Evolutionary conservation across 2,888 invertebrate genomes (phyloP).

Genomic region (Sesia bembeciformis): DNA sequence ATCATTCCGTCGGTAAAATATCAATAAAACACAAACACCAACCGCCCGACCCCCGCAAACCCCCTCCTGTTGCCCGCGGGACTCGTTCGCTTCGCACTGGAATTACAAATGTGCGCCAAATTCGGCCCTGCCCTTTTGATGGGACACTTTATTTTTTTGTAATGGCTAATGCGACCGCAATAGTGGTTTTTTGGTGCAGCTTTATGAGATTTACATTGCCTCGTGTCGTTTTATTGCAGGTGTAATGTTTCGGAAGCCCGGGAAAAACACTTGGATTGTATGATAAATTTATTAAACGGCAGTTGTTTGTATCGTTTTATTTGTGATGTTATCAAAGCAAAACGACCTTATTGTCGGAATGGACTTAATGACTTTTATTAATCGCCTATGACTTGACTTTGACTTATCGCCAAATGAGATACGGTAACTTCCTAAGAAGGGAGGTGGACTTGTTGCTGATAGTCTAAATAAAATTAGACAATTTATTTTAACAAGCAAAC

Average conservation of each 20-base stretch:
- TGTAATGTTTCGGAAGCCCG: constrained; percentile 23
- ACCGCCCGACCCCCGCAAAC: constrained; percentile 12
- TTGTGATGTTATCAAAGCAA: too few relatives aligned
- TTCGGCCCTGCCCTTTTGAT: constrained; percentile 52
- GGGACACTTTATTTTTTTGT: constrained; percentile 64
- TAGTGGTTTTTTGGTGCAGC: constrained; percentile 24
- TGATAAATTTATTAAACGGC: constrained; percentile 32
- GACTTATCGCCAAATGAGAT: too few relatives aligned
- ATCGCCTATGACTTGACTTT: too few relatives aligned
- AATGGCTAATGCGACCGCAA: constrained; percentile 42
- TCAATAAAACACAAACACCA: constrained; percentile 67
- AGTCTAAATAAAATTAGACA: too few relatives aligned
- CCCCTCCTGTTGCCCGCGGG: constrained; percentile 25
- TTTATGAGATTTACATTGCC: constrained; percentile 56
- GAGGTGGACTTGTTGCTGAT: too few relatives aligned
- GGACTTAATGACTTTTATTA: too few relatives aligned
- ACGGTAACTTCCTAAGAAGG: too few relatives aligned
- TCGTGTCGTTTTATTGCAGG: constrained; percentile 55
- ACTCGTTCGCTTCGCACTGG: constrained; percentile 43
- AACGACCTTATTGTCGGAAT: too few relatives aligned
- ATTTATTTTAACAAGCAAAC: too few relatives aligned
- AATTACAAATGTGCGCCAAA: constrained; percentile 53
- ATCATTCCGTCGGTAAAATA: constrained; percentile 70
- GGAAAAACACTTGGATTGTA: constrained; percentile 26
- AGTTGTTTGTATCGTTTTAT: too few relatives aligned